Conservation (phyloP, 2,888 invertebrate genomes). For the Hypena proboscidalis region DNA sequence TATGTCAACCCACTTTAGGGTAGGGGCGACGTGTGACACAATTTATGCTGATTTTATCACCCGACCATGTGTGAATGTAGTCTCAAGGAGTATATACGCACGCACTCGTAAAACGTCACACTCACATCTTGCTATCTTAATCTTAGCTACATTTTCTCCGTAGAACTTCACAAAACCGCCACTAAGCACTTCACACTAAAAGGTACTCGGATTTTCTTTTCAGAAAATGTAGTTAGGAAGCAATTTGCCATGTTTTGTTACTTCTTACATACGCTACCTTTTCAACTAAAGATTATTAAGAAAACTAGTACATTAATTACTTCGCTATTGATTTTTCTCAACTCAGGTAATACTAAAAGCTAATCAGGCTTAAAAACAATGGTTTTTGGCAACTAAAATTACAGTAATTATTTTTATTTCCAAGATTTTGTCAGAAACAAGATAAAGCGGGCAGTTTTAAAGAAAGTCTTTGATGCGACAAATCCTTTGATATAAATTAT, state of each 20-base stretch:
- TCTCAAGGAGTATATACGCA: conserved; percentile 49
- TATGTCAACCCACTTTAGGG: conserved; percentile 6
- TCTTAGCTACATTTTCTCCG: conserved; percentile 45
- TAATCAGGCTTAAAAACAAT: no score
- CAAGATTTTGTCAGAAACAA: conserved; percentile 12
- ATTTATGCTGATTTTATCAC: conserved; percentile 72
- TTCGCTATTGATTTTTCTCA: no score
- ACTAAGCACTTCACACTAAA: conserved; percentile 2
- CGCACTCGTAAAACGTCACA: conserved; percentile 51
- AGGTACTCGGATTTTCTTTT: background rate
- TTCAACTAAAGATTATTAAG: no score
- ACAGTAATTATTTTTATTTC: no score
- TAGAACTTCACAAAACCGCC: conserved; percentile 38
- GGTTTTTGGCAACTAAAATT: no score
- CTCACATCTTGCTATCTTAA: conserved; percentile 46
- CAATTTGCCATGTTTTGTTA: background rate
- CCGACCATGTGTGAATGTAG: conserved; percentile 53
- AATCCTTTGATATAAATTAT: conserved; percentile 57
- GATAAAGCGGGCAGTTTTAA: conserved; percentile 13
- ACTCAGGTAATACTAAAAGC: no score
- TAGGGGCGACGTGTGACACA: conserved; percentile 46
- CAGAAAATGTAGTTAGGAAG: background rate
- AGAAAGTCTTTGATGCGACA: conserved; percentile 39
- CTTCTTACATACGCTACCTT: no score
- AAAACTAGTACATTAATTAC: no score